Conservation (phyloP, 2,888 invertebrate species). For the Trichopoda pennipes region DNA sequence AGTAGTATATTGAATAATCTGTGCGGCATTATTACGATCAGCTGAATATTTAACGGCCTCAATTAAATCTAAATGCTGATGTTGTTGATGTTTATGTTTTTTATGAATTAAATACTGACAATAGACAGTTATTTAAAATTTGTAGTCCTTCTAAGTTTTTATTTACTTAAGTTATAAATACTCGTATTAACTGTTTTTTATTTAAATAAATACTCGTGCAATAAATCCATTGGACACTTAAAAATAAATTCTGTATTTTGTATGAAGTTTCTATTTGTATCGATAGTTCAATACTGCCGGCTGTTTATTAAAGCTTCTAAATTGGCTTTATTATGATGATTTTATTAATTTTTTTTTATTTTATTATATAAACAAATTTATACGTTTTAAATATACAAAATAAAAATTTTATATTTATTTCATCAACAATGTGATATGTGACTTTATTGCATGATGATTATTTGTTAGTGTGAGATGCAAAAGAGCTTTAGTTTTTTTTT, state of each 20-base stretch:
- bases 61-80: slow-evolving; percentile 2
- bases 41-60: slow-evolving; percentile 56
- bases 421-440: slow-evolving; percentile 35
- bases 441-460: background rate
- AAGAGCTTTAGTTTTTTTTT: slow-evolving; percentile 39
- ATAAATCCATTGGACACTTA: slow-evolving; percentile 17
- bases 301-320: background rate
- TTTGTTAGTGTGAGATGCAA: background rate
- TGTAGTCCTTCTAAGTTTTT: slow-evolving; percentile 42
- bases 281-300: background rate
- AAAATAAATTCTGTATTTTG: slow-evolving; percentile 7
- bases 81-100: too few species aligned
- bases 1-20: slow-evolving; percentile 57
- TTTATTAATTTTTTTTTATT: too few species aligned
- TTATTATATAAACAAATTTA: background rate
- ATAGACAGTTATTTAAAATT: slow-evolving; percentile 6
- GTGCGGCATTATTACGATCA: slow-evolving; percentile 64
- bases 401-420: slow-evolving; percentile 24
- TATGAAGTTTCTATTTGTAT: background rate
- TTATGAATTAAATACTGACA: slow-evolving; percentile 50
- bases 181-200: background rate
- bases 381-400: slow-evolving; percentile 5
- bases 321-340: slow-evolving; percentile 6
- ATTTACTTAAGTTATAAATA: slow-evolving; percentile 20
- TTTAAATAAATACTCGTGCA: slow-evolving; percentile 6